Conservation (phyloP, 2,888 invertebrate species). For the Volucella inflata region DNA sequence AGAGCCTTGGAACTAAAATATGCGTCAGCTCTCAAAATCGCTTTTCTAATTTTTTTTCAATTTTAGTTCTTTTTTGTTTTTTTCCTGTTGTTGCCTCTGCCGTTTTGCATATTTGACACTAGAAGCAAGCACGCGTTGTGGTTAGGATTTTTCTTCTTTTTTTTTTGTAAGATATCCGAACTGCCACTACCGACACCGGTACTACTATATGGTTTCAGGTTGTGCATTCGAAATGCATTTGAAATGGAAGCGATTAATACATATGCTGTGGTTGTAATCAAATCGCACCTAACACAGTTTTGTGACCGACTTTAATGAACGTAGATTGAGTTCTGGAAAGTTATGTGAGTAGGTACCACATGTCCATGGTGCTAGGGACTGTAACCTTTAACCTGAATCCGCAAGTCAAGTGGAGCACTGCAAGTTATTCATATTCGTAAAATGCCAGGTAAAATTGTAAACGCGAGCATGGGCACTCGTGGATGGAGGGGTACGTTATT, state of each 20-base stretch:
- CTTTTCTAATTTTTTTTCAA: too few species aligned
- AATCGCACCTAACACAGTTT: conserved; percentile 60
- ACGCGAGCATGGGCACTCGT: too few species aligned
- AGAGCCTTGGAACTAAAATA: conserved; percentile 40
- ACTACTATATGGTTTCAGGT: conserved; percentile 15
- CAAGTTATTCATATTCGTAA: conserved; percentile 1
- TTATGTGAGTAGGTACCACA: background rate
- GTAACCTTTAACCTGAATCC: conserved; percentile 34
- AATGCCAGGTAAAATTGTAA: background rate
- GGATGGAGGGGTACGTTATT: too few species aligned
- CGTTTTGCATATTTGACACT: conserved; percentile 36
- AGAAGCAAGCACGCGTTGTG: conserved; percentile 22
- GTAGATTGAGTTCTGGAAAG: background rate
- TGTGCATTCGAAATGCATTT: conserved; percentile 48
- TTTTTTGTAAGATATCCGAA: background rate
- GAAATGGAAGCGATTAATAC: conserved; percentile 61
- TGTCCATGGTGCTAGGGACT: background rate
- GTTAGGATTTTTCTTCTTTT: conserved; percentile 28
- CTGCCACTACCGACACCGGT: background rate
- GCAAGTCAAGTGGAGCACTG: background rate
- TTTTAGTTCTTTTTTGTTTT: too few species aligned
- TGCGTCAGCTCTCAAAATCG: conserved; percentile 13
- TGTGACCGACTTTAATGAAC: conserved; percentile 49
- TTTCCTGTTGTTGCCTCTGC: conserved; percentile 6
- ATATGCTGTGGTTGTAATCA: conserved; percentile 56